A percentile compares a stretch with the other conserved stretches of the same genome.
These are phyloP conservation scores for Hypomecis punctinalis DNA, from an alignment of 2,888 invertebrate genomes.

Conservation along the genomic window DNA sequence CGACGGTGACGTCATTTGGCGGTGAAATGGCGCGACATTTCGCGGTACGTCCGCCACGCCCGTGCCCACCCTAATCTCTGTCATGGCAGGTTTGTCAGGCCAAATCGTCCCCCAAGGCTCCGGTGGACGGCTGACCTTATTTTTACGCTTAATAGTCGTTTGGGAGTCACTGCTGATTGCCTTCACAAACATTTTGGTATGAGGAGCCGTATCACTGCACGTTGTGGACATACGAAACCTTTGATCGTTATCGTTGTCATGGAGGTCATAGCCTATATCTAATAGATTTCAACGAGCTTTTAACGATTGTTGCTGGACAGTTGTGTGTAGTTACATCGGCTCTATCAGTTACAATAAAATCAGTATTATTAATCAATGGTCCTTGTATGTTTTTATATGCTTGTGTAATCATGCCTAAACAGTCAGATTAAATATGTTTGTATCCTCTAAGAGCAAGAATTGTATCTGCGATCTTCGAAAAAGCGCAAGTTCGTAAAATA, in stretches of 20 bases:
- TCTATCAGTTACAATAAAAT: slow-evolving; percentile 6
- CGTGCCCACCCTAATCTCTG: slow-evolving; percentile 79
- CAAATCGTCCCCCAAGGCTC: slow-evolving; percentile 64
- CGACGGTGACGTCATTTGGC: slow-evolving; percentile 77
- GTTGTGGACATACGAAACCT: slow-evolving; percentile 8
- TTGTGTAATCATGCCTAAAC: not conserved
- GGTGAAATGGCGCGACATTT: slow-evolving; percentile 82
- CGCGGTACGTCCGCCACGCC: slow-evolving; percentile 72
- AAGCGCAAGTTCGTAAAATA: too few relatives aligned
- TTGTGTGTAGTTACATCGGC: slow-evolving; percentile 5
- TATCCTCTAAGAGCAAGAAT: too few relatives aligned
- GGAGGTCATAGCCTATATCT: slow-evolving; percentile 11
- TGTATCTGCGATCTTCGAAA: too few relatives aligned
- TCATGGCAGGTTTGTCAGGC: slow-evolving; percentile 71
- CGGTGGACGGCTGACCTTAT: slow-evolving; percentile 61
- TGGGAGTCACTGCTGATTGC: slow-evolving; percentile 33
- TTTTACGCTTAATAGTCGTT: slow-evolving; percentile 36
- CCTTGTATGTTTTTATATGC: not conserved
- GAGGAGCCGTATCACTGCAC: slow-evolving; percentile 6
- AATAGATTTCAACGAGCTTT: slow-evolving; percentile 26
- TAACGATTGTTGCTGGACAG: slow-evolving; percentile 22
- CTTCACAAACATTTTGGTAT: slow-evolving; percentile 21
- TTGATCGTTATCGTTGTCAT: slow-evolving; percentile 13
- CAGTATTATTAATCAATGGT: slow-evolving; percentile 2
- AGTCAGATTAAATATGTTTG: not conserved